Base-by-base conservation (phyloP, 2,888 invertebrate species). In the Latheticus oryzae region DNA sequence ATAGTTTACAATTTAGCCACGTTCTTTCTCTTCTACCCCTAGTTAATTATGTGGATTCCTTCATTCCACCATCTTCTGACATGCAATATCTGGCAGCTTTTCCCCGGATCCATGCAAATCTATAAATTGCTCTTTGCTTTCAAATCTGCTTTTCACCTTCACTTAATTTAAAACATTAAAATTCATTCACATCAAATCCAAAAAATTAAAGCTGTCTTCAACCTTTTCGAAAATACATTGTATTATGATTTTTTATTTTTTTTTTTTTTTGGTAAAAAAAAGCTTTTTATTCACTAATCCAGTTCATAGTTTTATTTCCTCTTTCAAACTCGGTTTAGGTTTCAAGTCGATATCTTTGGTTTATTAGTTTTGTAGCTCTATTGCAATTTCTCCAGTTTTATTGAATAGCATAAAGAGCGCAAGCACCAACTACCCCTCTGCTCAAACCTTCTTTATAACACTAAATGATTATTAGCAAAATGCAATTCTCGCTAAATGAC, bases 11-110 rank as follows among this genome's bases (percentile, higher is more conserved):
- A 68, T 69, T 68, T 68, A 69, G 64, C 65, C 64, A 65, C 66
- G 65, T 65, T 66, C 62, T 57, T 55, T 54, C 63, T 56, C 62
- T 58, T 53, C 60, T 54, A 56, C 60, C 65, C 61, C 62, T 61
- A 67, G 70, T 71, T 71, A 71, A 70, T 70, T 71, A 71, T 66
- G 63, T 61, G 68, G 62, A 70, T 70, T 71, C 71, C 69, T 70
- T 62, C 70, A 67, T 71, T 70, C 70, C 61, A 70, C 67, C 64
- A 63, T 63, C 64, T 70, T 67, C 68, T 69, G 66, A 60, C 66
- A 65, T 66, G 62, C 63, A 67, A 66, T 66, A 67, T 63, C 64
- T 62, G 62, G 61, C 63, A 62, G 51, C 52, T 57, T 59, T 60
- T 63, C 62, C 58, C 59, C 43, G 60, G 61, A 62, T 59, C 55